A percentile compares a stretch with the other conserved stretches of the same genome.
Conservation (phyloP, 1,140 invertebrate genomes). For the Aleiodes sp. region DNA sequence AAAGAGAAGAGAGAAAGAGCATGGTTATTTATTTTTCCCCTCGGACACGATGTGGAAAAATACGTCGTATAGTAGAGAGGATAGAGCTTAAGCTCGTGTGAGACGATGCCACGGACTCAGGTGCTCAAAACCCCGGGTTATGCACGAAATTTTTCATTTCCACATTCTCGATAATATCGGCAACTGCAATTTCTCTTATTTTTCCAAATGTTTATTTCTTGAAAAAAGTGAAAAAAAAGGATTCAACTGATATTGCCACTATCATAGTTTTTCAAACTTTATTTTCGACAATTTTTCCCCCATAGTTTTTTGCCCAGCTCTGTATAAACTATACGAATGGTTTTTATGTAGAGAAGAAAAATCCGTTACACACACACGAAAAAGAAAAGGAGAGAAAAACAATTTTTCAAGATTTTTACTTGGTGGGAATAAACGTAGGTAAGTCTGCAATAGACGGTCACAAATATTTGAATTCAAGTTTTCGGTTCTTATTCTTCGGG, state of each 20-base stretch:
- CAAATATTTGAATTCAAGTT: slow-evolving; percentile 26
- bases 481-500: slow-evolving; percentile 2
- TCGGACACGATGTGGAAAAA: slow-evolving; percentile 5
- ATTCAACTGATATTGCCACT: neutral
- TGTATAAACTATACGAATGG: neutral
- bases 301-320: too few species aligned
- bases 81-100: neutral
- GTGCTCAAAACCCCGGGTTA: slow-evolving; percentile 16
- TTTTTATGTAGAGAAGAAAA: neutral
- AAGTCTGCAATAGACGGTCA: neutral
- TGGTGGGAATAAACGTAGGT: neutral
- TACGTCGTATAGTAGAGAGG: neutral
- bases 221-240: slow-evolving; percentile 1
- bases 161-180: slow-evolving; percentile 5
- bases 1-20: neutral
- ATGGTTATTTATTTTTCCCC: slow-evolving; percentile 8
- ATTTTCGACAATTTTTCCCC: neutral
- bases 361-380: slow-evolving; percentile 4
- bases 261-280: neutral
- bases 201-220: neutral
- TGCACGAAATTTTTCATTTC: slow-evolving; percentile 1
- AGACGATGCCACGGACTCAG: slow-evolving; percentile 8
- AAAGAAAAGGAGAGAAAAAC: neutral
- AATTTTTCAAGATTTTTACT: slow-evolving; percentile 13
- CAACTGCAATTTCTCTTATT: neutral